Conservation (phyloP, 2,797 vertebrate genomes). For the Halcyon chelicuti region DNA sequence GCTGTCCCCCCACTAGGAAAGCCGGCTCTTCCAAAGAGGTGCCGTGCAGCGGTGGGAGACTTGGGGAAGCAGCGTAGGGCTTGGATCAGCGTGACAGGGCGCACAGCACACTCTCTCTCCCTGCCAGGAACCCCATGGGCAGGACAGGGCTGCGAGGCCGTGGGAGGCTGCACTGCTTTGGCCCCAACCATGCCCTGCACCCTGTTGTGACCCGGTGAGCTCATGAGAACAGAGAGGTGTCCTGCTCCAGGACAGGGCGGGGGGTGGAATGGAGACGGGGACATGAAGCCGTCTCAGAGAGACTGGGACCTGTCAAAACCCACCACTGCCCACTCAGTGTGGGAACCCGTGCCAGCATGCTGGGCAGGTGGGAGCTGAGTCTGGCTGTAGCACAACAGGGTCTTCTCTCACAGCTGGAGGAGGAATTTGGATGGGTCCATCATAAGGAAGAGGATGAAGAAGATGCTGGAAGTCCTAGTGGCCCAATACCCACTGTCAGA, state of each 20-base stretch:
- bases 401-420: conserved; percentile 80
- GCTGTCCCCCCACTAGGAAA: background rate
- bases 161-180: conserved; percentile 84
- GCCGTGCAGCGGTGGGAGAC: background rate
- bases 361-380: background rate
- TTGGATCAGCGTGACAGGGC: accelerated
- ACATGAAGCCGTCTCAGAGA: background rate
- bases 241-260: accelerated
- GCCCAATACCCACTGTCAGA: conserved; percentile 72
- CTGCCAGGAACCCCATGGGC: conserved; percentile 83
- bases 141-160: conserved; percentile 89
- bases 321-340: accelerated
- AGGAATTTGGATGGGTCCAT: conserved; percentile 80
- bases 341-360: background rate
- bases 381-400: background rate
- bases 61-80: accelerated
- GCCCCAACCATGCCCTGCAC: conserved; percentile 87
- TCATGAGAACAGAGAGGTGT: accelerated
- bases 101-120: background rate
- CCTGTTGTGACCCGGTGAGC: conserved; percentile 88
- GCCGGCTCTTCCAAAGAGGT: accelerated
- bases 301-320: background rate
- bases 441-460: conserved; percentile 76
- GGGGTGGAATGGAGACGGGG: background rate
- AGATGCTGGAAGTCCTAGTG: conserved; percentile 86